Percentiles rank a stretch among this genome's conserved stretches.
phyloP scores from a whole-genome alignment of 2,888 invertebrate species.

The Exocentrus adspersus region DNA sequence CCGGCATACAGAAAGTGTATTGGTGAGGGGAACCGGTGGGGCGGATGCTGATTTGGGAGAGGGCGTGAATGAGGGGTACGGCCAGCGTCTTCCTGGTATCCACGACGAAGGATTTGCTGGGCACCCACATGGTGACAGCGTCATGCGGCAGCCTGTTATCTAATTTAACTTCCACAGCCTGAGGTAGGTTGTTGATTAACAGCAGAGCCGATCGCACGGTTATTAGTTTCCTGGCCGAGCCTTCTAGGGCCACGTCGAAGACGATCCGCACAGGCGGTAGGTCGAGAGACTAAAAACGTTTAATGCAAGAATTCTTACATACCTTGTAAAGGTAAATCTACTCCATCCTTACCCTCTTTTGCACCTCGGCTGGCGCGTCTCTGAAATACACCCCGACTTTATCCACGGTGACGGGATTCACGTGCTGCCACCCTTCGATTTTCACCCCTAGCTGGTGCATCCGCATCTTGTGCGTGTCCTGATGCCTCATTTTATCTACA shows the following conservation, averaged over 20 bases:
- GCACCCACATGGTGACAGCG: slow-evolving; percentile 55
- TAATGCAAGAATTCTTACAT: no score
- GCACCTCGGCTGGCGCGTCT: slow-evolving; percentile 66
- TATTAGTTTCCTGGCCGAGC: slow-evolving; percentile 92
- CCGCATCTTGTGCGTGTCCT: slow-evolving; percentile 79
- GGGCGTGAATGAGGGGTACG: slow-evolving; percentile 80
- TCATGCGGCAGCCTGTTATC: slow-evolving; percentile 67
- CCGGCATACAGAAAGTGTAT: slow-evolving; percentile 69
- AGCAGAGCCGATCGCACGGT: slow-evolving; percentile 91
- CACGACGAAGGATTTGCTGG: slow-evolving; percentile 62
- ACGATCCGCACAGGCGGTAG: slow-evolving; percentile 80
- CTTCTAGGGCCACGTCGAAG: slow-evolving; percentile 90
- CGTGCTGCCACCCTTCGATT: slow-evolving; percentile 88
- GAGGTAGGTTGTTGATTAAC: slow-evolving; percentile 79
- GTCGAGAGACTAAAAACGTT: slow-evolving; percentile 45
- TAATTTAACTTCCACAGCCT: slow-evolving; percentile 77
- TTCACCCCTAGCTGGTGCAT: slow-evolving; percentile 90
- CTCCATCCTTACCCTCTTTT: slow-evolving; percentile 56
- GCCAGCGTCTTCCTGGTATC: slow-evolving; percentile 72
- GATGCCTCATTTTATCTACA: slow-evolving; percentile 71
- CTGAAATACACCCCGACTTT: slow-evolving; percentile 94
- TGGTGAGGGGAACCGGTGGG: slow-evolving; percentile 69
- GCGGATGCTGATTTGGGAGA: slow-evolving; percentile 78
- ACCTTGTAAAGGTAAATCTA: no score
- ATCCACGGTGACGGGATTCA: slow-evolving; percentile 93